Evolutionary conservation across 2,113 vertebrate species (phyloP).

Genomic region (Tiliqua scincoides): DNA sequence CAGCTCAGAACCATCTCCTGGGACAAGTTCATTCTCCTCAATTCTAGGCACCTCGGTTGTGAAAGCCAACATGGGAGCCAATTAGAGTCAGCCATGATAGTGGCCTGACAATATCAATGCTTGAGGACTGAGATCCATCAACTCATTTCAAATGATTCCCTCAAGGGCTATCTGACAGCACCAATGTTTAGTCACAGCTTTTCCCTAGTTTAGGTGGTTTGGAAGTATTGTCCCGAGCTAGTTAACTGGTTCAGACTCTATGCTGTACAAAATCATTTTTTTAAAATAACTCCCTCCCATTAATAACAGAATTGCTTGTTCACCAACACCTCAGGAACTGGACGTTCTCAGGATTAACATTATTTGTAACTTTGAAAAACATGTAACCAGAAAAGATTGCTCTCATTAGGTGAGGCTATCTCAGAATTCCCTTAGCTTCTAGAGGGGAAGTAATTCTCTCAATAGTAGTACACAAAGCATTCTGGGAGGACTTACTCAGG

Average conservation of each 20-base stretch:
- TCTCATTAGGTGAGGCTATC: not conserved
- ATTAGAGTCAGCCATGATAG: constrained; percentile 51
- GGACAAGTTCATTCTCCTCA: constrained; percentile 48
- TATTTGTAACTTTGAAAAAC: not conserved
- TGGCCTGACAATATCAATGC: constrained; percentile 54
- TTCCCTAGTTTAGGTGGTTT: constrained; percentile 39
- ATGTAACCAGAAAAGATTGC: not conserved
- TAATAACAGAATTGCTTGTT: constrained; percentile 17
- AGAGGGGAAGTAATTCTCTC: not conserved
- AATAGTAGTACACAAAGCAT: not conserved
- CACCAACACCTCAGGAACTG: not conserved
- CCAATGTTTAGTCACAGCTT: constrained; percentile 55
- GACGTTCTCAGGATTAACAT: not conserved
- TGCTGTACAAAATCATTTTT: constrained; percentile 23
- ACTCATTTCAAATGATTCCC: constrained; percentile 54
- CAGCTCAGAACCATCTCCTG: constrained; percentile 23
- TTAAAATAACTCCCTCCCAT: constrained; percentile 24
- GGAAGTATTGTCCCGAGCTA: constrained; percentile 46
- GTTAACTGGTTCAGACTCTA: constrained; percentile 7
- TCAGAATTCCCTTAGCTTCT: not conserved
- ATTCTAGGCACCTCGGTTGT: constrained; percentile 37
- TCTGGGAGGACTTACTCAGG: not conserved
- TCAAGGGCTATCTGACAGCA: constrained; percentile 49
- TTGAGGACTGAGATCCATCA: constrained; percentile 47
- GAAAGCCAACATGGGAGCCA: constrained; percentile 66